phyloP scores from a whole-genome alignment of 2,888 invertebrate species.

The Caenorhabditis imperialis region DNA sequence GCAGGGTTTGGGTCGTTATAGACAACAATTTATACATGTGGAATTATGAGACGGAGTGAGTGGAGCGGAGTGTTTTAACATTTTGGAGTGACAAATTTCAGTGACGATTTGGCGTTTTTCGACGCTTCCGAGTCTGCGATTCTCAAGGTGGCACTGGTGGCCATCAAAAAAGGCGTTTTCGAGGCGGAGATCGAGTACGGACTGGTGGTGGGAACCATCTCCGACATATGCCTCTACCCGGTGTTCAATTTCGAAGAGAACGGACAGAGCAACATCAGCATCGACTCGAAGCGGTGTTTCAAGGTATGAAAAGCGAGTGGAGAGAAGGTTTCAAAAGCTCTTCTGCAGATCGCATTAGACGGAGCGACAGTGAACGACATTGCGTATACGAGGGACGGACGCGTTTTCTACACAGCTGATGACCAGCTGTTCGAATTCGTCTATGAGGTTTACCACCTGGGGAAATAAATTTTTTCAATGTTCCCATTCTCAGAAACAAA shows the following conservation, averaged over 20 bases:
- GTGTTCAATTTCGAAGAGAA: slow-evolving; percentile 79
- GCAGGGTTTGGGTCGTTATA: slow-evolving; percentile 95
- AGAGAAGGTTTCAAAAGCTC: background rate
- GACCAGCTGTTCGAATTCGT: slow-evolving; percentile 95
- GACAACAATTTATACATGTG: slow-evolving; percentile 98
- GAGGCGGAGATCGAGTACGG: slow-evolving; percentile 88
- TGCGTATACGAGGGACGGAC: slow-evolving; percentile 86
- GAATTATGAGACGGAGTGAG: slow-evolving; percentile 92
- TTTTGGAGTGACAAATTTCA: slow-evolving; percentile 77
- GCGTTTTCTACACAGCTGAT: slow-evolving; percentile 94
- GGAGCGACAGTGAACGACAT: slow-evolving; percentile 80
- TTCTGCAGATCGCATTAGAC: slow-evolving; percentile 67
- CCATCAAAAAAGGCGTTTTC: slow-evolving; percentile 84
- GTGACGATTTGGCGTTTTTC: slow-evolving; percentile 94
- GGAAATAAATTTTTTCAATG: background rate
- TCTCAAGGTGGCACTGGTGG: slow-evolving; percentile 90
- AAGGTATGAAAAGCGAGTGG: slow-evolving; percentile 80
- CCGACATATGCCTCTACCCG: slow-evolving; percentile 92
- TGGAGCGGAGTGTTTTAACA: no score
- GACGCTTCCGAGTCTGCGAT: slow-evolving; percentile 95
- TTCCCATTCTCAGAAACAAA: slow-evolving; percentile 26
- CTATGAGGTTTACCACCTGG: slow-evolving; percentile 84
- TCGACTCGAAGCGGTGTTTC: slow-evolving; percentile 83
- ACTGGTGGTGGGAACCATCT: slow-evolving; percentile 91
- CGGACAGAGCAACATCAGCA: slow-evolving; percentile 22